Percentiles rank a stretch among this genome's conserved stretches.
Evolutionary conservation across 2,888 invertebrate genomes (phyloP).

Genomic region (Drosophila tanythrix): DNA sequence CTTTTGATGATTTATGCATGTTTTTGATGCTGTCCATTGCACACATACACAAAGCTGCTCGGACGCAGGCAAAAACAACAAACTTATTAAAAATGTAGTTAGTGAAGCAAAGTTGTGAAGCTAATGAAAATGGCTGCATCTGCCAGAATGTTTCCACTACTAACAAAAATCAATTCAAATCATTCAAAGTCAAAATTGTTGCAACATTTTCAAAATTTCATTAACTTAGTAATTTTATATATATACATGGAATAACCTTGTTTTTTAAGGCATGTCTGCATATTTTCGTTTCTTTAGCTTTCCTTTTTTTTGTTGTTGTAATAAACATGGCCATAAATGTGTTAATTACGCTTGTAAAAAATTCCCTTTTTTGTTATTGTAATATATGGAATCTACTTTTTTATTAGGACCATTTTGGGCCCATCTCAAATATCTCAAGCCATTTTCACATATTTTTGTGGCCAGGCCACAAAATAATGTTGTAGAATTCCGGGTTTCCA

Average conservation of each 20-base stretch:
- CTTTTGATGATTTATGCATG: slow-evolving; percentile 80
- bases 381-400: slow-evolving; percentile 1
- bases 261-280: background rate
- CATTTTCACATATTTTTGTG: slow-evolving; percentile 18
- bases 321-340: background rate
- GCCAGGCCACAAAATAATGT: slow-evolving; percentile 26
- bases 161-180: slow-evolving; percentile 1
- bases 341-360: background rate
- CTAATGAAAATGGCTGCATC: slow-evolving; percentile 64
- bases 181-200: slow-evolving; percentile 1
- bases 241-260: background rate
- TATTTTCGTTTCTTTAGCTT: background rate
- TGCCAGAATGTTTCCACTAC: slow-evolving; percentile 23
- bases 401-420: slow-evolving; percentile 7
- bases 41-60: background rate
- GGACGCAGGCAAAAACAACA: slow-evolving; percentile 41
- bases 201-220: background rate
- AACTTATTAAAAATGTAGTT: slow-evolving; percentile 71
- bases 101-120: slow-evolving; percentile 66
- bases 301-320: background rate
- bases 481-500: slow-evolving; percentile 12
- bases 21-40: slow-evolving; percentile 62
- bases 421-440: background rate
- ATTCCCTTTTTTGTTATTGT: background rate
- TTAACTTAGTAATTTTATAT: background rate